phyloP scores from a whole-genome alignment of 2,113 vertebrate genomes.

The Rattus rattus region DNA sequence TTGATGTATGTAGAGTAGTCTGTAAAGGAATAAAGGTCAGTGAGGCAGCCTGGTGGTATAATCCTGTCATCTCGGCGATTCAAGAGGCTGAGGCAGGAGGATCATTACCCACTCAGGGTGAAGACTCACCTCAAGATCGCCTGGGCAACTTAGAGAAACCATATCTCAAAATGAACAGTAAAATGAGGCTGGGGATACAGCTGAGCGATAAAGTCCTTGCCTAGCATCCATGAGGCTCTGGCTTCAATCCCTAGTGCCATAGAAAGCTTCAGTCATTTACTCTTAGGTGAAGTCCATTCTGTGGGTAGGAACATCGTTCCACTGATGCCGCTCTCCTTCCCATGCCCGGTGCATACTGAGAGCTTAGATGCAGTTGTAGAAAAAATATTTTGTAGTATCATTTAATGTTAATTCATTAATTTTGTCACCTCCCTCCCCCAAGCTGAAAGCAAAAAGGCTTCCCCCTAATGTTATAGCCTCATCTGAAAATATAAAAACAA shows the following conservation, averaged over 20 bases:
- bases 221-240: background rate
- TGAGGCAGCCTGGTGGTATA: background rate
- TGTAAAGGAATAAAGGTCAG: background rate
- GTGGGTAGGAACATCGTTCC: background rate
- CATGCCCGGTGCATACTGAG: background rate
- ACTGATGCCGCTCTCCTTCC: background rate
- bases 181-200: background rate
- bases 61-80: background rate
- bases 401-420: background rate
- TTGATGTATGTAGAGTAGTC: background rate
- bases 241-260: too few species aligned
- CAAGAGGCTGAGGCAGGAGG: background rate
- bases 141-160: background rate
- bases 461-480: background rate
- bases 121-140: background rate
- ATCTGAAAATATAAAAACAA: slow-evolving; percentile 15
- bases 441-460: slow-evolving; percentile 19
- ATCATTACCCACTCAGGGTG: too few species aligned
- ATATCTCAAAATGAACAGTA: background rate
- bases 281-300: background rate
- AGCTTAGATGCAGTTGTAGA: slow-evolving; percentile 27
- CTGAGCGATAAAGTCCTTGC: background rate
- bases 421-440: background rate
- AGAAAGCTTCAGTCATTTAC: background rate
- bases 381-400: background rate